Evolutionary conservation across 1,140 invertebrate genomes (phyloP), one percentile per base, ranked within the genome.

Genomic region (Chironomus tepperi): DNA sequence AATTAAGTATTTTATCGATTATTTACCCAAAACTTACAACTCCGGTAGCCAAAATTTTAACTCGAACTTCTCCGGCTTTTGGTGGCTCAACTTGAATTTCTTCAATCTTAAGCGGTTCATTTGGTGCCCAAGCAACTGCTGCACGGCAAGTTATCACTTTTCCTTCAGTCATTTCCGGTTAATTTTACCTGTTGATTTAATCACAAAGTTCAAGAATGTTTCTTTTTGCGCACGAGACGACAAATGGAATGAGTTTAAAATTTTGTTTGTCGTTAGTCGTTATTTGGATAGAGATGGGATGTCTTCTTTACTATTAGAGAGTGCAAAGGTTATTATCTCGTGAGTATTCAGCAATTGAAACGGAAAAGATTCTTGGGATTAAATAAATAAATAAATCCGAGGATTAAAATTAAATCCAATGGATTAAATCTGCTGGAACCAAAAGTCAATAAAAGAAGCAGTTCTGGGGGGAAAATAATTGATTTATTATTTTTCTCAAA

Each of bases 31-130:
- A 18, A 19, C 65, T 70, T 18, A 70, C 65, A 0, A 99, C 90
- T 67, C 95, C 97, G 74, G 93, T 94, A 24, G 90, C 88, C 6
- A 89, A 79, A 73, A 98, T 88, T 84, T 95, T 90, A 10, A 96
- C 85, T 74, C 91, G 86, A n/a, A 92, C 90, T 87, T 95, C 93
- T 77, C 92, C 89, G 2, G 90, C 90, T 83, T 93, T 94, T 6
- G 98, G 98, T 73, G 97, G 94, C n/a, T 89, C 93, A 0, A 99
- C 98, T 85, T 97, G 90, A 76, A 99, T 87, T 72, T 90, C 91
- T 85, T 99, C 98, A 43, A 99, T 87, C 0, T 86, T 86, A 15
- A 99, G 84, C 10, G 94, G 92, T 79, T 96, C 87, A 76, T 93
- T 94, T 65, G 93, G 88, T 78, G 90, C 91, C 92, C 96, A 98